These are phyloP conservation scores for Exaiptasia diaphana DNA, from an alignment of 64 coral and sea anemone species.

Conservation along the genomic window DNA sequence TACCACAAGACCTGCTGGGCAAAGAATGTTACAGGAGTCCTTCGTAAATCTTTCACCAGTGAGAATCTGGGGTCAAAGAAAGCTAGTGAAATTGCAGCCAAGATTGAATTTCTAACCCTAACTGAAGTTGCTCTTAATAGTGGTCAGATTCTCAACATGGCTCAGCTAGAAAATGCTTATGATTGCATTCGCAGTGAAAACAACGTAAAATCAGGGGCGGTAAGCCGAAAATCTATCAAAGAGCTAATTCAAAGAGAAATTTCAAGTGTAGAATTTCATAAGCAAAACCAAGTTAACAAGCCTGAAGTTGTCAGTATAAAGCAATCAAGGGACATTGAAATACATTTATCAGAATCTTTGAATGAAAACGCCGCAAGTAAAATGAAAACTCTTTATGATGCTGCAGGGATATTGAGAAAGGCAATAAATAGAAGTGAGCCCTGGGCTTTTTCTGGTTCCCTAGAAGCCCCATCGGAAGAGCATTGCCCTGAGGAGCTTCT, in stretches of 20 bases:
- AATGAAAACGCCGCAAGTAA: not conserved
- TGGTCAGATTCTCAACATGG: not conserved
- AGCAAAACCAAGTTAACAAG: not conserved
- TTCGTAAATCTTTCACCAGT: not conserved
- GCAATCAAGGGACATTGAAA: not conserved
- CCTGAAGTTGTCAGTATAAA: not conserved
- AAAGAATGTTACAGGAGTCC: not conserved
- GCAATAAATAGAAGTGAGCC: slow-evolving; percentile 25
- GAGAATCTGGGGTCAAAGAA: not conserved
- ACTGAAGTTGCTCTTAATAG: slow-evolving; percentile 7
- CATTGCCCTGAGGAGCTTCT: slow-evolving; percentile 31
- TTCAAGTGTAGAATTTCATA: not conserved
- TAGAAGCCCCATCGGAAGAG: not conserved
- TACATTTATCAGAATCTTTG: not conserved
- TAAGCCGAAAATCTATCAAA: not conserved
- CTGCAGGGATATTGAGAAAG: slow-evolving; percentile 15
- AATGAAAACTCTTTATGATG: slow-evolving; percentile 47
- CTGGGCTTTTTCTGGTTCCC: slow-evolving; percentile 46
- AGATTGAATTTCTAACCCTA: slow-evolving; percentile 42
- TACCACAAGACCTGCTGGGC: slow-evolving; percentile 23
- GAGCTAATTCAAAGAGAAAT: not conserved
- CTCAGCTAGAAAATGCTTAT: slow-evolving; percentile 21
- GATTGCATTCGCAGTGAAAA: slow-evolving; percentile 5
- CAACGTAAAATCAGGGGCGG: not conserved
- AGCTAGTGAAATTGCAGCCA: slow-evolving; percentile 19